phyloP scores from a whole-genome alignment of 2,113 vertebrate species.

The Hemiscyllium ocellatum region DNA sequence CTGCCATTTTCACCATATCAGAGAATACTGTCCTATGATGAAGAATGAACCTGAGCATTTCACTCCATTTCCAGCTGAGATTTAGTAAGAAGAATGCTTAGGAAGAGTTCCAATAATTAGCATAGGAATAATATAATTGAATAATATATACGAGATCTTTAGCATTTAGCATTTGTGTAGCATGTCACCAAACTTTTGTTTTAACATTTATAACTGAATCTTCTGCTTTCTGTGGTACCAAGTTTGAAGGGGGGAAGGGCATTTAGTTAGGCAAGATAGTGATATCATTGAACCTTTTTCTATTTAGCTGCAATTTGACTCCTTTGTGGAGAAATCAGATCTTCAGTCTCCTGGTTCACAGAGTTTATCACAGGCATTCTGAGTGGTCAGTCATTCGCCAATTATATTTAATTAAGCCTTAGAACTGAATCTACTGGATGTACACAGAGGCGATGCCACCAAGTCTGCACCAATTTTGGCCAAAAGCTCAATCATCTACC shows the following conservation, averaged over 20 bases:
- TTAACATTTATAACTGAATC: no score
- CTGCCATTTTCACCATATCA: no score
- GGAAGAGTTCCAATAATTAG: no score
- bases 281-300: background rate
- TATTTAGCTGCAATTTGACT: background rate
- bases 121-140: no score
- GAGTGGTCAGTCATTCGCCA: background rate
- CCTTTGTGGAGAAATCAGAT: background rate
- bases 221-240: no score
- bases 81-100: background rate
- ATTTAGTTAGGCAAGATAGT: no score
- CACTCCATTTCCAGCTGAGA: background rate
- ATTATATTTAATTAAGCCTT: background rate
- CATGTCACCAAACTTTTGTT: no score
- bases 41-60: background rate
- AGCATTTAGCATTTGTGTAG: no score
- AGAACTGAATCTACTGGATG: background rate
- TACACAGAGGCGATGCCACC: background rate
- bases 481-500: background rate
- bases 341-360: background rate
- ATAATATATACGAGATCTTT: no score
- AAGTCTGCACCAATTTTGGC: background rate
- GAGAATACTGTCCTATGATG: no score
- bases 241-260: no score
- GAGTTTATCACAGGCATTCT: background rate